Conservation (phyloP, 2,113 vertebrate species). For the Genyomyrus donnyi region DNA sequence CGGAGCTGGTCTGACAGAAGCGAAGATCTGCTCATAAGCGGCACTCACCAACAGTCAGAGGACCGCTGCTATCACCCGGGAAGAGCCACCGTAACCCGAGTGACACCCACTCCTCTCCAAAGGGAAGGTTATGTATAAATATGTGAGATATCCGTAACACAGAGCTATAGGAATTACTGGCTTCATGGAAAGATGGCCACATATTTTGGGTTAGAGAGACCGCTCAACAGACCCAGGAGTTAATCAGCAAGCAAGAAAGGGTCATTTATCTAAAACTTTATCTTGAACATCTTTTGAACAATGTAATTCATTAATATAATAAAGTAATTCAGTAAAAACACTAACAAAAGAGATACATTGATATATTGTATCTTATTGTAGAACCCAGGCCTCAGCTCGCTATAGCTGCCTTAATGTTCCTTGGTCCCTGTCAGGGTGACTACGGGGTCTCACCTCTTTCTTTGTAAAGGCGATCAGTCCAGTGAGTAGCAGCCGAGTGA, state of each 20-base stretch:
- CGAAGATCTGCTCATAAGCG: neutral
- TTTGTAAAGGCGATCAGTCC: slow-evolving; percentile 82
- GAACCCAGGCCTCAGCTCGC: neutral
- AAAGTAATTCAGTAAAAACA: neutral
- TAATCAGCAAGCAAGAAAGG: neutral
- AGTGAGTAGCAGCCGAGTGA: slow-evolving; percentile 74
- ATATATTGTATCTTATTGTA: neutral
- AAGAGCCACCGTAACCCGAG: neutral
- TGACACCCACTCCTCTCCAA: neutral
- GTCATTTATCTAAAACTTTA: neutral
- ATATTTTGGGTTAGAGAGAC: neutral
- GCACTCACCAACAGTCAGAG: neutral
- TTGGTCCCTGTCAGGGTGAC: neutral
- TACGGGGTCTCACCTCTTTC: slow-evolving; percentile 67
- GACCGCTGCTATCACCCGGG: neutral
- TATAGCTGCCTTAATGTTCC: neutral
- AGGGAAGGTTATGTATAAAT: neutral
- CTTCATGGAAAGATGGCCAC: neutral
- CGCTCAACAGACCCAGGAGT: neutral
- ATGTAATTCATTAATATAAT: neutral
- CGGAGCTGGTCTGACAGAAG: slow-evolving; percentile 78
- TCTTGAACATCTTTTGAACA: neutral
- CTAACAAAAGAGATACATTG: neutral
- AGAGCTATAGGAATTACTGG: neutral
- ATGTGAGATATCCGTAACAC: neutral